Percentiles rank a stretch among this genome's conserved stretches.
Evolutionary conservation across 2,797 vertebrate genomes (phyloP).

Genomic region (Huso huso): DNA sequence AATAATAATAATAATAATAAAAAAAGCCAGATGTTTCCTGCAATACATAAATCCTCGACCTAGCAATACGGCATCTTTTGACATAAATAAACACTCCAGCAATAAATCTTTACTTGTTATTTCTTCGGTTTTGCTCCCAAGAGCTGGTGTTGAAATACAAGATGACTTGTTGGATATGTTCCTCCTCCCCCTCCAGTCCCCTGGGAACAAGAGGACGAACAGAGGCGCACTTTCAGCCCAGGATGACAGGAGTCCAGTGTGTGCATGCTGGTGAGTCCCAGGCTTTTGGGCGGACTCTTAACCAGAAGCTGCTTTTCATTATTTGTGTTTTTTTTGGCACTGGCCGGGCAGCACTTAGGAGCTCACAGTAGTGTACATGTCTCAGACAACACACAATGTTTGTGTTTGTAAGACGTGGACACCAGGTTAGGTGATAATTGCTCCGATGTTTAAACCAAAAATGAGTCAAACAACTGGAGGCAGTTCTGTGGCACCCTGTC

Average conservation of each 20-base stretch:
- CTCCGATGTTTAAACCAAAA: conserved; percentile 22
- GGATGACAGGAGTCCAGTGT: conserved; percentile 8
- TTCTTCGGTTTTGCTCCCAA: conserved; percentile 31
- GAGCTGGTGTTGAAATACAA: conserved; percentile 34
- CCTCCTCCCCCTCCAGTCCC: not conserved
- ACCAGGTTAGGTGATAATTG: not conserved
- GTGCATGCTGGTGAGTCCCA: conserved; percentile 3
- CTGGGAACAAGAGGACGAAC: conserved; percentile 4
- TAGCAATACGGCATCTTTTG: conserved; percentile 4
- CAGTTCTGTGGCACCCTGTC: conserved; percentile 29
- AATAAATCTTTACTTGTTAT: conserved; percentile 41
- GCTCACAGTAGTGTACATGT: conserved; percentile 28
- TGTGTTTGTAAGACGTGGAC: conserved; percentile 3
- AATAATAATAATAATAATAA: too few relatives aligned
- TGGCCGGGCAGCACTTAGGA: too few relatives aligned
- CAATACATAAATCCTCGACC: too few relatives aligned
- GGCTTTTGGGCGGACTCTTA: conserved; percentile 16
- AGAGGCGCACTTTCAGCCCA: conserved; percentile 49
- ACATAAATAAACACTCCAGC: conserved; percentile 34
- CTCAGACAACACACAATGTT: not conserved
- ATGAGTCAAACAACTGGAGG: conserved; percentile 4
- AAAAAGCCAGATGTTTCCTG: too few relatives aligned
- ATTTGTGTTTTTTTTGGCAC: conserved; percentile 11
- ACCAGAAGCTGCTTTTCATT: conserved; percentile 9
- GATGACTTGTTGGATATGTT: conserved; percentile 14